Conservation (phyloP, 2,797 vertebrate species). For the Vultur gryphus region DNA sequence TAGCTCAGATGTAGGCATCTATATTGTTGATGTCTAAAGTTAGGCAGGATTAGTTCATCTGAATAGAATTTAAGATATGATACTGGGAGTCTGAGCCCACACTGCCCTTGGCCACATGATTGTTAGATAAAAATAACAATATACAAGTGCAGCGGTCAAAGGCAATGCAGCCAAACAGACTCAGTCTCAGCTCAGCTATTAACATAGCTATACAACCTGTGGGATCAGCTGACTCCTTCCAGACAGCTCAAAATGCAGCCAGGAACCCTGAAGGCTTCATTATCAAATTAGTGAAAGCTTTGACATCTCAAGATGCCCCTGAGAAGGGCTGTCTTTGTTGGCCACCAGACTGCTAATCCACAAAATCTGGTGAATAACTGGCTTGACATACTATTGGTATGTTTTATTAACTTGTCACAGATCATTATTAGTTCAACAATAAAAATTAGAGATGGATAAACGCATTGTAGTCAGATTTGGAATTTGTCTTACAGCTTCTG, state of each 20-base stretch:
- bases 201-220: not conserved
- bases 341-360: not conserved
- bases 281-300: not conserved
- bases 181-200: not conserved
- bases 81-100: not conserved
- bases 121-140: not conserved
- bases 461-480: not conserved
- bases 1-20: not conserved
- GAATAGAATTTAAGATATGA: not conserved
- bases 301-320: not conserved
- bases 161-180: not conserved
- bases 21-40: not conserved
- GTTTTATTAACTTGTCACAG: not conserved
- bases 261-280: not conserved
- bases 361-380: not conserved
- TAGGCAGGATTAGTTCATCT: not conserved
- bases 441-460: not conserved
- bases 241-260: not conserved
- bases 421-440: not conserved
- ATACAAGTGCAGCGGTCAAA: not conserved
- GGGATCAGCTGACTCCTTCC: not conserved
- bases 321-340: not conserved
- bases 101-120: rapidly evolving
- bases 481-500: not conserved
- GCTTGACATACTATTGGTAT: not conserved